Evolutionary conservation across 2,888 invertebrate genomes (phyloP), one percentile per base, ranked within the genome.

Genomic region (Phyllotreta striolata): DNA sequence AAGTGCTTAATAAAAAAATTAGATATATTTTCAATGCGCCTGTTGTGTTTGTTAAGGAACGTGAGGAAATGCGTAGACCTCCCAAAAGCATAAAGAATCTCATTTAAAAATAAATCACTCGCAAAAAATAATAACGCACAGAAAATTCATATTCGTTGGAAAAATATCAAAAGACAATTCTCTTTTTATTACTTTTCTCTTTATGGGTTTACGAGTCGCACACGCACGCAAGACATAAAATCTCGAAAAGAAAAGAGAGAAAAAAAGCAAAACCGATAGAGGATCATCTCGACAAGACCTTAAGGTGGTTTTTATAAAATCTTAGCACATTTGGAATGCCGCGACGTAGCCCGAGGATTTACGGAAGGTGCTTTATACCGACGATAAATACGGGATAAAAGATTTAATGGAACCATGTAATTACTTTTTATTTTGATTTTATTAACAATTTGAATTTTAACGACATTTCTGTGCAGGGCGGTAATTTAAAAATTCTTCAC

Each of bases 161-260:
- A 72, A 24, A 71, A 73, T 70, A 73, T 72, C 72, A 71, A 72
- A 73, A 72, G 69, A 71, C 73, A 72, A 71, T 73, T 68, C 67
- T 64, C 59, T 10, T 67, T 72, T 73, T 73, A 73, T 73, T 72
- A 70, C 70, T 69, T 73, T 66, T 66, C 67, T 67, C 71, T 72
- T 72, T 72, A 72, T 69, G 64, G 63, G 62, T 63, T 64, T 64
- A 41, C 37, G 60, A 65, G 55, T 46, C 65, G 57, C 56, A 64
- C 65, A 71, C 68, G 69, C 70, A 67, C 68, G 66, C 68, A 68
- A 66, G 56, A 66, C 56, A 71, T 70, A 70, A 69, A 69, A 72
- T 38, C 39, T 12, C 39, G 13, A 52, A 52, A 8, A 52, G 49
- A 68, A 66, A 24, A 24, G 24, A 60, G 41, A 46, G 58, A 43